Conservation (phyloP, 2,888 invertebrate species). For the Papilio elwesi region DNA sequence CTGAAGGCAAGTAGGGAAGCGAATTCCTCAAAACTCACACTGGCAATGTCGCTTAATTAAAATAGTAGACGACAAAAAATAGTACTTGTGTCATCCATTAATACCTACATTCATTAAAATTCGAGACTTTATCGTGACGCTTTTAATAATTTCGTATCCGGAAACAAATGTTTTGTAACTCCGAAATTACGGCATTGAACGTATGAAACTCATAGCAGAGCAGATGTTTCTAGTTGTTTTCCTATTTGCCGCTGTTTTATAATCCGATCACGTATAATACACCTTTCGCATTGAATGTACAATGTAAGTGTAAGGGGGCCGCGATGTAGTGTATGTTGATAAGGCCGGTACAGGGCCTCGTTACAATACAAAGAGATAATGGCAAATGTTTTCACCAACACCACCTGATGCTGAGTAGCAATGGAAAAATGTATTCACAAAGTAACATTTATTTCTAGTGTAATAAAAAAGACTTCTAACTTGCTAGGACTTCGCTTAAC, state of each 20-base stretch:
- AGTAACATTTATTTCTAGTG: no score
- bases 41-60: no score
- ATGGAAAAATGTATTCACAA: background rate
- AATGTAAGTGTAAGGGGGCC: constrained; percentile 13
- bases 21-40: no score
- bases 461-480: no score
- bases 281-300: constrained; percentile 4
- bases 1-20: no score
- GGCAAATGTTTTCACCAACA: background rate
- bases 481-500: no score
- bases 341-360: background rate
- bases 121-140: no score
- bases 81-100: no score
- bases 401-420: background rate
- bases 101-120: no score
- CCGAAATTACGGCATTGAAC: background rate
- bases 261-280: constrained; percentile 28
- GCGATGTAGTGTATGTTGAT: background rate
- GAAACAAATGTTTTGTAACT: background rate
- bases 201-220: background rate
- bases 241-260: constrained; percentile 11
- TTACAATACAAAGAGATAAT: constrained; percentile 11
- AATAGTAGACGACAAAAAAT: no score
- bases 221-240: constrained; percentile 22
- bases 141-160: no score